These are phyloP conservation scores for Bursaphelenchus okinawaensis DNA, from an alignment of 2,888 invertebrate species.

Conservation along the genomic window DNA sequence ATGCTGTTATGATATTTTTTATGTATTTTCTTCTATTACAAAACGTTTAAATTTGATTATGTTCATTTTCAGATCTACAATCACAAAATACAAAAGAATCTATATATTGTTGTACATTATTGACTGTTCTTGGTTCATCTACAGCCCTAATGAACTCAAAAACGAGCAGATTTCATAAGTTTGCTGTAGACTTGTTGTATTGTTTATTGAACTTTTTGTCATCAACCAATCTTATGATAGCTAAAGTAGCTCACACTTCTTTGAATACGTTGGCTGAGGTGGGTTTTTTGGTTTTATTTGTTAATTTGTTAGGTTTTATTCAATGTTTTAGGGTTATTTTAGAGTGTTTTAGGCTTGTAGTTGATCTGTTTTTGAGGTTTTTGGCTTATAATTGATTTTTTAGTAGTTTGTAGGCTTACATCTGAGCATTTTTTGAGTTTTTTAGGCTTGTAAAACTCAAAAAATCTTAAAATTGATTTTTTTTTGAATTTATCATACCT, in stretches of 20 bases:
- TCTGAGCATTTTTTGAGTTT: too few species aligned
- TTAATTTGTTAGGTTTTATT: not conserved
- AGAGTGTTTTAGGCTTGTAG: not conserved
- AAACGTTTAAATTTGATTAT: not conserved
- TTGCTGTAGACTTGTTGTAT: slow-evolving; percentile 11
- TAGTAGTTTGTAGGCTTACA: not conserved
- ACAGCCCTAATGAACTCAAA: not conserved
- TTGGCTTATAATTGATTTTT: not conserved
- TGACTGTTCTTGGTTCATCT: not conserved
- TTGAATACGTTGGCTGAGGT: slow-evolving; percentile 3
- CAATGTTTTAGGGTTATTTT: not conserved
- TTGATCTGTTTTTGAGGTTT: not conserved
- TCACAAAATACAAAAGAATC: not conserved
- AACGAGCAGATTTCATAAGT: slow-evolving; percentile 1
- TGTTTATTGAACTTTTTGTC: slow-evolving; percentile 12
- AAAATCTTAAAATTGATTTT: too few species aligned
- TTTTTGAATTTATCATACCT: too few species aligned
- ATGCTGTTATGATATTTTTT: not conserved
- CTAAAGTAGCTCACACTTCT: slow-evolving; percentile 7
- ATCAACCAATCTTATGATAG: slow-evolving; percentile 13
- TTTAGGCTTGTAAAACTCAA: too few species aligned
- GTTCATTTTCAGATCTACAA: not conserved
- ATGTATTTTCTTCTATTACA: not conserved
- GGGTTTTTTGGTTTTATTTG: not conserved
- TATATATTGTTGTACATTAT: slow-evolving; percentile 1